A percentile compares a stretch with the other conserved stretches of the same genome.
phyloP scores from a whole-genome alignment of 2,113 vertebrate genomes.

The Hippocampus mohnikei region DNA sequence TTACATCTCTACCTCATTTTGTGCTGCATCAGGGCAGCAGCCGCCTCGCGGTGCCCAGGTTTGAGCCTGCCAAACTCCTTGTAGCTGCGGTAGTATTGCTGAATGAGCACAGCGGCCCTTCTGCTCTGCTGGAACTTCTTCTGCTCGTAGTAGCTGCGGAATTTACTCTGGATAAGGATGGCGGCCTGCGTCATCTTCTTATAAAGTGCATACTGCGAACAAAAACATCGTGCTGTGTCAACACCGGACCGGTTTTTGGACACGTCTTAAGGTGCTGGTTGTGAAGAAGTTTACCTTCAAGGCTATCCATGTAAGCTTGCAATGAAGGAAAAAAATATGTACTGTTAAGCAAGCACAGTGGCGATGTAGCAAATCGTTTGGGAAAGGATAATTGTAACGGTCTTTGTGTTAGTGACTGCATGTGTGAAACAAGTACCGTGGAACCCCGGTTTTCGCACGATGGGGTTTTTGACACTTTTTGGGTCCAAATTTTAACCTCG shows the following conservation, averaged over 20 bases:
- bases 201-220: slow-evolving; percentile 96
- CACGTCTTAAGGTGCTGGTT: slow-evolving; percentile 5
- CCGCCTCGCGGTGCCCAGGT: slow-evolving; percentile 80
- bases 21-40: slow-evolving; percentile 82
- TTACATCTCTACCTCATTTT: slow-evolving; percentile 68
- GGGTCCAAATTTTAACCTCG: no score
- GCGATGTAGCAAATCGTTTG: not conserved
- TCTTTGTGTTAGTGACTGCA: not conserved
- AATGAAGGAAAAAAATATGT: slow-evolving; percentile 63
- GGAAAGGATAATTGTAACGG: not conserved
- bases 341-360: slow-evolving; percentile 30
- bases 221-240: slow-evolving; percentile 16
- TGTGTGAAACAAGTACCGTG: not conserved
- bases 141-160: slow-evolving; percentile 96
- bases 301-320: slow-evolving; percentile 99
- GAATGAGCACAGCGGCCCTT: slow-evolving; percentile 91
- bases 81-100: slow-evolving; percentile 97
- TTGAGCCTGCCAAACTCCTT: slow-evolving; percentile 85
- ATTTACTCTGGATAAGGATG: slow-evolving; percentile 99
- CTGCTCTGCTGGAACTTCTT: slow-evolving; percentile 98
- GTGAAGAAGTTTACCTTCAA: slow-evolving; percentile 89
- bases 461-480: no score
- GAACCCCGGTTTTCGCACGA: not conserved
- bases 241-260: not conserved
- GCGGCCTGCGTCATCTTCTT: slow-evolving; percentile 99